These are phyloP conservation scores for Hecatera dysodea DNA, from an alignment of 2,888 invertebrate genomes.

Conservation along the genomic window DNA sequence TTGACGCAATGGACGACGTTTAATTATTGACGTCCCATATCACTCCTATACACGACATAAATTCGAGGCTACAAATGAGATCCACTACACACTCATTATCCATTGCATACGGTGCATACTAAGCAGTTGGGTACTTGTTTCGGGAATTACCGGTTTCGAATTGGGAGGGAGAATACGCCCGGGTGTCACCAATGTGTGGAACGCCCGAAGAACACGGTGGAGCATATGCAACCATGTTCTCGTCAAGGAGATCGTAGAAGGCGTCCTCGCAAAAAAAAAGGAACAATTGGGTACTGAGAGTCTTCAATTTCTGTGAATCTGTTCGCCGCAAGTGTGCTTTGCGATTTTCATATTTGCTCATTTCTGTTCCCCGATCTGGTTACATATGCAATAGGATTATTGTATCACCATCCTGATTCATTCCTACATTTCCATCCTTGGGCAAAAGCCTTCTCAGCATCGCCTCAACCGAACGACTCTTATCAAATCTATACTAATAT, in stretches of 20 bases:
- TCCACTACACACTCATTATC: neutral
- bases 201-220: too few species aligned
- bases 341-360: neutral
- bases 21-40: constrained; percentile 23
- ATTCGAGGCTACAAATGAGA: neutral
- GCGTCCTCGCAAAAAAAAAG: too few species aligned
- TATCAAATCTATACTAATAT: too few species aligned
- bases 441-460: neutral
- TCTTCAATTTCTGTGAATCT: neutral
- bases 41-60: constrained; percentile 23
- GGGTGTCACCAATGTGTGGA: too few species aligned
- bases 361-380: too few species aligned
- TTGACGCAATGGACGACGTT: constrained; percentile 24
- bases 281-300: too few species aligned
- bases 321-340: neutral
- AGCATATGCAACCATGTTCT: too few species aligned
- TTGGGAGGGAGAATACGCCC: too few species aligned
- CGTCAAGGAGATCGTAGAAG: too few species aligned
- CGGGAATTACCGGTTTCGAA: too few species aligned
- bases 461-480: too few species aligned
- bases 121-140: neutral
- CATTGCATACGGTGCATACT: neutral
- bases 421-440: neutral
- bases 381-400: too few species aligned
- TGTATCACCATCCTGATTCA: neutral